Evolutionary conservation across 2,888 invertebrate genomes (phyloP), one percentile per base, ranked within the genome.

Genomic region (Nasonovia ribisnigri): DNA sequence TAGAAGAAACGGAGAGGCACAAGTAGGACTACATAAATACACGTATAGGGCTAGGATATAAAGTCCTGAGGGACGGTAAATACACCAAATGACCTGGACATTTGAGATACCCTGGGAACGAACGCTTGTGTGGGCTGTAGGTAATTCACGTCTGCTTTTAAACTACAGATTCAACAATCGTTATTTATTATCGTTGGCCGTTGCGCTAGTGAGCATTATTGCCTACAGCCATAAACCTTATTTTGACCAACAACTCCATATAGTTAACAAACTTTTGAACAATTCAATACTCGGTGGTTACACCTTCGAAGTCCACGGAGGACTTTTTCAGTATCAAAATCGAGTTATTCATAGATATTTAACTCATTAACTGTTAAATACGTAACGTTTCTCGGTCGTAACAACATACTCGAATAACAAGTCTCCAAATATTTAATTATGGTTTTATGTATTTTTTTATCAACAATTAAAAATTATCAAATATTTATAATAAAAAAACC

Each of bases 91-190:
- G 87, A 67, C 92, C 92, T 67, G 87, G 87, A 92, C 86, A 60
- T 92, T 48, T 60, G 87, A 67, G 60, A 60, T 87, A 87, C 48
- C 60, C 87, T 87, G 87, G 60, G 60, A 87, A 87, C 57, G 36
- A 36, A 92, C 43, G n/a, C 57, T 36, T 46, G 46, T 86, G 87
- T 46, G 57, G 8, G 46, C 46, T 20, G 48, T 92, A 67, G 86
- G 86, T 92, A 92, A 87, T 92, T 87, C 86, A 92, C 92, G 60
- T 87, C 46, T 87, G 60, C 87, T 60, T 87, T 92, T 92, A 92
- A 46, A 92, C 92, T 36, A 48, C 46, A 92, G 67, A 86, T 92
- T 92, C 87, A 87, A 92, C 92, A 87, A 87, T 92, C 92, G 92
- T 87, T 92, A 92, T 92, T 92, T 92, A 92, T 92, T 86, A 57